Evolutionary conservation across 2,797 vertebrate genomes (phyloP).

Genomic region (Cercopithecus neglectus): DNA sequence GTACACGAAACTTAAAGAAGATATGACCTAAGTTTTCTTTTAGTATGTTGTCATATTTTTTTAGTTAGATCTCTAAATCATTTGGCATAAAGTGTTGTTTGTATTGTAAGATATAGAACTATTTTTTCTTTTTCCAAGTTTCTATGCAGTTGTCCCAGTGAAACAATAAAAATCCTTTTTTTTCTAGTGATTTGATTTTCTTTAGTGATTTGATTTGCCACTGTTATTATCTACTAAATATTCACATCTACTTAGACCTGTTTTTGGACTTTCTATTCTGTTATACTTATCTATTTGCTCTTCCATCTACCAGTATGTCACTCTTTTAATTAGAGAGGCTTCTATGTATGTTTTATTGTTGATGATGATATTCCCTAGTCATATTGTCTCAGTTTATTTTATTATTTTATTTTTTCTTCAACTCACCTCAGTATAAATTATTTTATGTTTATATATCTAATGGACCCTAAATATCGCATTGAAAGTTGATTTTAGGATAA

Average conservation of each 20-base stretch:
- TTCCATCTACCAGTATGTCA: neutral
- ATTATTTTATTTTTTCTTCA: neutral
- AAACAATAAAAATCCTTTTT: too few relatives aligned
- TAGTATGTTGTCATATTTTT: too few relatives aligned
- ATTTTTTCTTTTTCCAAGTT: too few relatives aligned
- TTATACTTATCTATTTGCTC: neutral
- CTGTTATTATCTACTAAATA: neutral
- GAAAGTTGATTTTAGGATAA: constrained; percentile 18
- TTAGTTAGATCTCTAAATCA: too few relatives aligned
- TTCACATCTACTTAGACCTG: neutral
- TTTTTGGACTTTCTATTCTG: neutral
- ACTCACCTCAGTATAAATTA: neutral
- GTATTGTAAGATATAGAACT: too few relatives aligned
- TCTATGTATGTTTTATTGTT: neutral
- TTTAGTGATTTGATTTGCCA: neutral
- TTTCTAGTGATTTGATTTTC: too few relatives aligned
- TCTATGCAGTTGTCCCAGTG: too few relatives aligned
- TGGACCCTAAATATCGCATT: neutral
- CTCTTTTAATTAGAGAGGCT: neutral
- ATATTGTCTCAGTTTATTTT: neutral
- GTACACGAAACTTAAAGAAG: too few relatives aligned
- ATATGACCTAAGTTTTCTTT: too few relatives aligned
- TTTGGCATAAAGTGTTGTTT: too few relatives aligned
- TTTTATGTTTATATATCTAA: neutral
- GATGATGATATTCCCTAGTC: neutral